A percentile compares a stretch with the other conserved stretches of the same genome.
Evolutionary conservation across 2,797 vertebrate genomes (phyloP).

Genomic region (Lindbergichthys nudifrons): DNA sequence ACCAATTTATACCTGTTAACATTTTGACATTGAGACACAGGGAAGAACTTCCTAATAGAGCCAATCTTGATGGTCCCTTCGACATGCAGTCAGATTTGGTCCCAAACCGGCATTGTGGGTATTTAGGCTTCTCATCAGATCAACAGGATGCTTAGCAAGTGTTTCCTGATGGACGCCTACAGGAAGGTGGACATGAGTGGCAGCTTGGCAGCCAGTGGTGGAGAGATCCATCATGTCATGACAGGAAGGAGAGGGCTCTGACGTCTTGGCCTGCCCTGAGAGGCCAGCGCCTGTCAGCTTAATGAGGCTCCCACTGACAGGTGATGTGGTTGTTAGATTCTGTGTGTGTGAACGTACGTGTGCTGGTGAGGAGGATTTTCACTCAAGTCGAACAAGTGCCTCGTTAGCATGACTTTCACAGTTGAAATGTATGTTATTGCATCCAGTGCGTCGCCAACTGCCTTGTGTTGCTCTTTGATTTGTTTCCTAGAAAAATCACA

Average conservation of each 20-base stretch:
- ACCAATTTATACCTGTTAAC: conserved; percentile 4
- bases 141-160: conserved; percentile 73
- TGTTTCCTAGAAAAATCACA: conserved; percentile 29
- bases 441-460: background rate
- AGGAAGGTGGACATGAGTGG: conserved; percentile 77
- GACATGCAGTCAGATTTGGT: conserved; percentile 35
- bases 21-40: conserved; percentile 11
- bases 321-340: conserved; percentile 70
- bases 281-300: conserved; percentile 79
- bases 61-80: conserved; percentile 15
- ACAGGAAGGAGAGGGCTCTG: conserved; percentile 75
- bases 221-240: conserved; percentile 81
- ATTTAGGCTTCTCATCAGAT: conserved; percentile 69
- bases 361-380: conserved; percentile 45
- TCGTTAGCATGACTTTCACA: conserved; percentile 60
- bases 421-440: conserved; percentile 43
- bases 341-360: conserved; percentile 17
- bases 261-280: conserved; percentile 77
- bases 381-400: conserved; percentile 60
- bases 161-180: conserved; percentile 75
- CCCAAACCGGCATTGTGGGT: conserved; percentile 28
- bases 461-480: conserved; percentile 31
- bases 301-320: conserved; percentile 83
- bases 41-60: conserved; percentile 23
- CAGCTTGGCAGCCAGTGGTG: conserved; percentile 77